A percentile compares a stretch with the other conserved stretches of the same genome.
Evolutionary conservation across 2,113 vertebrate genomes (phyloP).

Genomic region (Danionella cerebrum): DNA sequence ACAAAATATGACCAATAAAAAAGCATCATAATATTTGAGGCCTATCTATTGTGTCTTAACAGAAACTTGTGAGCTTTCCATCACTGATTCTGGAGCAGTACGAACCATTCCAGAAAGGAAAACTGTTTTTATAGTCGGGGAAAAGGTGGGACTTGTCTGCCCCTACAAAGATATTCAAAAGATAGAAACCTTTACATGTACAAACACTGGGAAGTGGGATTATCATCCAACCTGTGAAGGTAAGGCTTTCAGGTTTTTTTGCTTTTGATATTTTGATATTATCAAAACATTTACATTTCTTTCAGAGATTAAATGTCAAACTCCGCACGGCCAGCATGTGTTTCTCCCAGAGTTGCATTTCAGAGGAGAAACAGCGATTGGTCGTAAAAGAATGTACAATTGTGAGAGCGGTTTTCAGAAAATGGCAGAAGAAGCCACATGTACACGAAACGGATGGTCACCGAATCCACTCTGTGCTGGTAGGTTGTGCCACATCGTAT

Average conservation of each 20-base stretch:
- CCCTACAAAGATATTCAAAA: background rate
- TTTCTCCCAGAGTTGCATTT: background rate
- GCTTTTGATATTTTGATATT: background rate
- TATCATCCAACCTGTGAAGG: background rate
- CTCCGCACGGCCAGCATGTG: background rate
- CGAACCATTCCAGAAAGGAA: background rate
- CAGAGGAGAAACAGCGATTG: background rate
- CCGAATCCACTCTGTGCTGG: slow-evolving; percentile 12
- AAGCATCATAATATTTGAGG: no score
- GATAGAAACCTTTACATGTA: background rate
- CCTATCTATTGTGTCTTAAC: background rate
- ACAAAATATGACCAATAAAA: no score
- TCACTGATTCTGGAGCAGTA: background rate
- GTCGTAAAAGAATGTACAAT: background rate
- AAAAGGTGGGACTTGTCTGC: background rate
- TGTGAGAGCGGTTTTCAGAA: background rate
- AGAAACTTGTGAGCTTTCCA: background rate
- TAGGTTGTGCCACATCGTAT: background rate
- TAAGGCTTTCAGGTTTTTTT: background rate
- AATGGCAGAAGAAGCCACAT: background rate
- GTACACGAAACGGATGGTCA: background rate
- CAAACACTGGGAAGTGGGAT: background rate
- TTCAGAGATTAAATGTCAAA: background rate
- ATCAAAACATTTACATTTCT: background rate
- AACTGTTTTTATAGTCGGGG: background rate